Base-by-base conservation (phyloP, 2,888 invertebrate genomes). In the Polymixis lichenea region DNA sequence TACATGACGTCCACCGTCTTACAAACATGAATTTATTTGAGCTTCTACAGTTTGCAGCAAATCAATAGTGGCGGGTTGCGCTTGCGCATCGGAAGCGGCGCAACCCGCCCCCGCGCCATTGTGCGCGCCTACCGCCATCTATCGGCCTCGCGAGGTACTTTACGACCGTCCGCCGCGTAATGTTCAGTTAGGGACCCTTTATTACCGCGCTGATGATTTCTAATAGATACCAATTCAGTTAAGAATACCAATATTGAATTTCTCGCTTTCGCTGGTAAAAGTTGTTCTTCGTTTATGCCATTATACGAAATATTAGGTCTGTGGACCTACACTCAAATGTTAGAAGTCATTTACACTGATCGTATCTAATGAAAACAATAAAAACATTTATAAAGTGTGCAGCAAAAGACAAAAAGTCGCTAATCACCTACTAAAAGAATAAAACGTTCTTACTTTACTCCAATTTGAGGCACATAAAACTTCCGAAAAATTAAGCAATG, bases 51-150 rank as follows among this genome's bases (percentile, higher is more conserved):
- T 84, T 86, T 88, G 89, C 86, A 91, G 91, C 89, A 88, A 91
- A 91, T 92, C 86, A 84, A 91, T 90, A 90, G 78, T 77, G 72
- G 70, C 82, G 72, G 72, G 80, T 78, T 82, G 80, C 80, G 88
- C 84, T 64, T 73, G 82, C 75, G 82, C 89, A 84, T 88, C 81
- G 70, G 78, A 82, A 84, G 84, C 85, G 78, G 72, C 75, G 87
- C 83, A 82, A 83, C 84, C 90, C 94, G 94, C 95, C 94, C 92
- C 93, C 95, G 89, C 92, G 78, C 93, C 87, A 94, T 94, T 94
- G 94, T 94, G 85, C 84, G 85, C 84, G 72, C 78, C 75, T 86
- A 87, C 89, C 88, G 91, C 91, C 93, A 91, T 92, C 93, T 92
- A 90, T 88, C 91, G 90, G 77, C 78, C 84, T 72, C 68, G 76